Conservation (phyloP, 92 coral and sea anemone genomes). For the Siderastrea radians region DNA sequence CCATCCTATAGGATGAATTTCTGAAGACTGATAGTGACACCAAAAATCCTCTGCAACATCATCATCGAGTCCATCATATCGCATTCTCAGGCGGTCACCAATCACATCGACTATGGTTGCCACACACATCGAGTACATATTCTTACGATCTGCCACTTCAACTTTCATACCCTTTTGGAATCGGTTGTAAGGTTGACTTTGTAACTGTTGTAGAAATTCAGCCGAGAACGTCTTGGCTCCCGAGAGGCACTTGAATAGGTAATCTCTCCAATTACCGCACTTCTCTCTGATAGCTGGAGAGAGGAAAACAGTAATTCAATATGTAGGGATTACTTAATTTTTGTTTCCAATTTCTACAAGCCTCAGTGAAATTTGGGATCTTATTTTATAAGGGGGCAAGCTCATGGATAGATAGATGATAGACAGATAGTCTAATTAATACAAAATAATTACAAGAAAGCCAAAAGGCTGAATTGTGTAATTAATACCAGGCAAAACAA, state of each 20-base stretch:
- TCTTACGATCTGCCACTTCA: slow-evolving; percentile 99
- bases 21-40: slow-evolving; percentile 98
- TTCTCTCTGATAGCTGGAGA: slow-evolving; percentile 83
- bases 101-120: slow-evolving; percentile 98
- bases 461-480: too few relatives aligned
- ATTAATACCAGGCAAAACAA: too few relatives aligned
- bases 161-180: slow-evolving; percentile 99
- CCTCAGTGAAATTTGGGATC: too few relatives aligned
- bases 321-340: too few relatives aligned
- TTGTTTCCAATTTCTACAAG: too few relatives aligned
- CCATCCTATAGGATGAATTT: slow-evolving; percentile 99
- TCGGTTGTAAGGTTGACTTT: slow-evolving; percentile 95
- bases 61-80: slow-evolving; percentile 95
- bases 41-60: slow-evolving; percentile 98
- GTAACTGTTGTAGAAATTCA: slow-evolving; percentile 96
- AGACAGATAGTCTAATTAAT: too few relatives aligned
- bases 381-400: too few relatives aligned
- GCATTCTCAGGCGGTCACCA: slow-evolving; percentile 94
- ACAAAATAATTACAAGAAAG: too few relatives aligned
- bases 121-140: slow-evolving; percentile 99
- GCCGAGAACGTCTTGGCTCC: slow-evolving; percentile 99
- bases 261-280: slow-evolving; percentile 95
- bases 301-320: background rate
- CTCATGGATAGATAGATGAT: too few relatives aligned
- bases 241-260: slow-evolving; percentile 92